phyloP scores from a whole-genome alignment of 1,140 invertebrate genomes.

The Gryon sp. region DNA sequence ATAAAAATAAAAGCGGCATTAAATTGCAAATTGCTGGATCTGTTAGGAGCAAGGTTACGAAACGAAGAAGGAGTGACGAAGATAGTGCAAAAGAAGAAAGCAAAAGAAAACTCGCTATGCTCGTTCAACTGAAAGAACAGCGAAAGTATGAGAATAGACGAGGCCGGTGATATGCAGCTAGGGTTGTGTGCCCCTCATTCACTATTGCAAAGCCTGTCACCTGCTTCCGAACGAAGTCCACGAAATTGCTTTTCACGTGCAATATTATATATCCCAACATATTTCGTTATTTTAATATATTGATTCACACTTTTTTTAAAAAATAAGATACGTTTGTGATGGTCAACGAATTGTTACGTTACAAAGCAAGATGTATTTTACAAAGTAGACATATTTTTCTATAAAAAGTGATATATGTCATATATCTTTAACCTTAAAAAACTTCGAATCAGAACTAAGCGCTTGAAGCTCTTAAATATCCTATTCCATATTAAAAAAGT shows the following conservation, averaged over 20 bases:
- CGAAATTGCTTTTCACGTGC: slow-evolving; percentile 64
- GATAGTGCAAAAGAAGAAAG: slow-evolving; percentile 47
- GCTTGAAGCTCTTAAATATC: no score
- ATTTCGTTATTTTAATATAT: slow-evolving; percentile 52
- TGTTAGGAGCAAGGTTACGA: slow-evolving; percentile 34
- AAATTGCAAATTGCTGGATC: slow-evolving; percentile 68
- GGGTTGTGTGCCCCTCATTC: slow-evolving; percentile 60
- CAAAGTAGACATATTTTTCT: no score
- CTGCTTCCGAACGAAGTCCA: slow-evolving; percentile 57
- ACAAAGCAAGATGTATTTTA: slow-evolving; percentile 11
- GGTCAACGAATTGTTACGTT: slow-evolving; percentile 30
- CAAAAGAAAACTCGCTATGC: slow-evolving; percentile 51
- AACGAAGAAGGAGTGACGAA: slow-evolving; percentile 23
- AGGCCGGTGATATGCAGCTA: slow-evolving; percentile 49
- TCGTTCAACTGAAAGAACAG: slow-evolving; percentile 57
- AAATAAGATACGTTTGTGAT: slow-evolving; percentile 40
- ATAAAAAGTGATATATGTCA: no score
- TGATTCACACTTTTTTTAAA: slow-evolving; percentile 48
- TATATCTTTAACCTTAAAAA: no score
- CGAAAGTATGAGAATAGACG: slow-evolving; percentile 48
- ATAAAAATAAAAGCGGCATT: slow-evolving; percentile 65
- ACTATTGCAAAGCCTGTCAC: slow-evolving; percentile 60
- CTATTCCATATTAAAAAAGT: no score
- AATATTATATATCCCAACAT: slow-evolving; percentile 58
- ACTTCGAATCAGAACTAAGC: no score